Percentiles rank a stretch among this genome's conserved stretches.
phyloP scores from a whole-genome alignment of 2,797 vertebrate species.

The Oreochromis grahami region DNA sequence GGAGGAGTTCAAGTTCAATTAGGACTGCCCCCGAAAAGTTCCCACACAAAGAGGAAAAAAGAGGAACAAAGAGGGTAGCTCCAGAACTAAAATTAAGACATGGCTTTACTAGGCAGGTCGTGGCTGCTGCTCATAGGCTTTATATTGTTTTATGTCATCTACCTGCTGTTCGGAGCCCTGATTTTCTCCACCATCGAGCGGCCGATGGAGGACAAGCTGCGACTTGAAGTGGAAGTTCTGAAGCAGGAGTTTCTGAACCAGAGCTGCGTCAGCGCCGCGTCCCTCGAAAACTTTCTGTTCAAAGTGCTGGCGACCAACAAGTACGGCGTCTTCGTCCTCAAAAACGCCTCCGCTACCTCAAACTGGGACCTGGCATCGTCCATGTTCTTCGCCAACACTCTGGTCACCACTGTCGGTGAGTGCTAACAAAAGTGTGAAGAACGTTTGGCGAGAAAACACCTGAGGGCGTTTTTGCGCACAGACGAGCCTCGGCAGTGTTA shows the following conservation, averaged over 20 bases:
- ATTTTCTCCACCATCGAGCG: constrained; percentile 85
- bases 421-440: neutral
- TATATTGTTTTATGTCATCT: constrained; percentile 75
- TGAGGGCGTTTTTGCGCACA: neutral
- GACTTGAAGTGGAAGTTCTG: constrained; percentile 72
- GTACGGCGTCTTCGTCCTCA: constrained; percentile 78
- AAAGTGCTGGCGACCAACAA: constrained; percentile 79
- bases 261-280: constrained; percentile 78
- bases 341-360: constrained; percentile 65
- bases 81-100: constrained; percentile 3
- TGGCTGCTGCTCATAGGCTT: constrained; percentile 76
- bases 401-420: constrained; percentile 92
- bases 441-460: neutral
- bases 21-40: constrained; percentile 27
- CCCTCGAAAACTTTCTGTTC: constrained; percentile 79
- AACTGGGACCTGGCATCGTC: constrained; percentile 89
- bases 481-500: neutral
- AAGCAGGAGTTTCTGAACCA: constrained; percentile 76
- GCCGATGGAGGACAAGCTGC: constrained; percentile 80
- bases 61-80: neutral
- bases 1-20: constrained; percentile 59
- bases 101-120: constrained; percentile 65
- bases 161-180: constrained; percentile 84
- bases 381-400: constrained; percentile 89
- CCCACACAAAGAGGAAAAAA: neutral